Evolutionary conservation across 2,888 invertebrate genomes (phyloP).

Genomic region (Synanthedon formicaeformis): DNA sequence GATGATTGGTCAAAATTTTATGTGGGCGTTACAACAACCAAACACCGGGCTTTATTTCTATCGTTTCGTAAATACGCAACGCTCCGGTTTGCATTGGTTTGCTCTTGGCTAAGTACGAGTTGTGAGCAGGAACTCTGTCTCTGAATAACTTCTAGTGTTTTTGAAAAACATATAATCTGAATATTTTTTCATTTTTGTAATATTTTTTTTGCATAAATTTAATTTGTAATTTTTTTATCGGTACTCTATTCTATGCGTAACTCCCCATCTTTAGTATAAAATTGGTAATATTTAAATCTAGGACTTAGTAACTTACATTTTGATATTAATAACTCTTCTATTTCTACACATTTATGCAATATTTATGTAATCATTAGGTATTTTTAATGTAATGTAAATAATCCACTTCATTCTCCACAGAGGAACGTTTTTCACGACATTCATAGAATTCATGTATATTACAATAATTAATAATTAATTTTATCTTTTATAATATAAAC

Average conservation of each 20-base stretch:
- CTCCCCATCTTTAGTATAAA: conserved; percentile 37
- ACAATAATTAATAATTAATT: conserved; percentile 12
- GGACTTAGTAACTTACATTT: conserved; percentile 19
- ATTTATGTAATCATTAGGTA: conserved; percentile 1
- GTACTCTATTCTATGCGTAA: conserved; percentile 32
- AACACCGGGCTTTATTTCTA: too few species aligned
- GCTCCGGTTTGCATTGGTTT: too few species aligned
- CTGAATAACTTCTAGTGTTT: too few species aligned
- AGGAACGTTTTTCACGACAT: conserved; percentile 58
- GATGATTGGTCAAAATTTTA: too few species aligned
- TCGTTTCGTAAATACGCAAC: too few species aligned
- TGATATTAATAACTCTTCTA: conserved; percentile 33
- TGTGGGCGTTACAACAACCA: too few species aligned
- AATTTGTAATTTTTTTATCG: too few species aligned
- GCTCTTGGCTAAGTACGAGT: too few species aligned
- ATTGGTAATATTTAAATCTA: conserved; percentile 33
- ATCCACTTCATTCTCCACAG: conserved; percentile 47
- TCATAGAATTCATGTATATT: conserved; percentile 34
- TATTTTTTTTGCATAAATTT: too few species aligned
- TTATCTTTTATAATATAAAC: conserved; percentile 24
- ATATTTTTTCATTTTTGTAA: too few species aligned
- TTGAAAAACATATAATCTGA: too few species aligned
- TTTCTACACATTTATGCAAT: conserved; percentile 34
- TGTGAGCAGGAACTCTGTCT: too few species aligned
- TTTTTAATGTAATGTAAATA: conserved; percentile 43